Evolutionary conservation across 2,888 invertebrate species (phyloP).

Genomic region (Scaptomyza tumidula): DNA sequence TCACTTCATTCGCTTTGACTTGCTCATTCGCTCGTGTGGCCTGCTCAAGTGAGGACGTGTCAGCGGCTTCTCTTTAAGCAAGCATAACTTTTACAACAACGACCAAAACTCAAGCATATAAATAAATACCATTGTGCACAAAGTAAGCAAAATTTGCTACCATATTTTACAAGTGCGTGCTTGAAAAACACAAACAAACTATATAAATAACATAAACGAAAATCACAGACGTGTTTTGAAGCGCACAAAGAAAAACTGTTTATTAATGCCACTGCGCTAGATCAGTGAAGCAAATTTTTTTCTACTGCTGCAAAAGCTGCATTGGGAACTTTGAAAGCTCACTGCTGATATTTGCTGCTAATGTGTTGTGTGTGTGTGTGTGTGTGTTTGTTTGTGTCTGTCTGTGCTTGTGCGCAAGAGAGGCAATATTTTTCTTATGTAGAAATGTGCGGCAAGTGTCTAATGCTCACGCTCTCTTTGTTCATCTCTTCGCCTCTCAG

Average conservation of each 20-base stretch:
- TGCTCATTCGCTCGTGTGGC: conserved; percentile 61
- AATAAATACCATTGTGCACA: conserved; percentile 41
- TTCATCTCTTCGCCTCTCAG: conserved; percentile 15
- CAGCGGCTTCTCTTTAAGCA: conserved; percentile 31
- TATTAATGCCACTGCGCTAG: conserved; percentile 61
- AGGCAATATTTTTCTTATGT: conserved; percentile 43
- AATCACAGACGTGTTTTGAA: conserved; percentile 20
- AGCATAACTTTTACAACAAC: conserved; percentile 33
- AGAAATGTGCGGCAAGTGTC: conserved; percentile 56
- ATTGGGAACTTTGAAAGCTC: conserved; percentile 53
- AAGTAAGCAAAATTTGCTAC: conserved; percentile 43
- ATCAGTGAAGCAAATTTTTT: conserved; percentile 50
- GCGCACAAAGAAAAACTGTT: conserved; percentile 56
- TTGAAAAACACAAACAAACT: conserved; percentile 15
- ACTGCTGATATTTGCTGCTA: conserved; percentile 10
- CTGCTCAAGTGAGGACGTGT: conserved; percentile 72
- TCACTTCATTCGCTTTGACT: conserved; percentile 47
- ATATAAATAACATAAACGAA: conserved; percentile 13
- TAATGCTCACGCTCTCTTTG: conserved; percentile 25
- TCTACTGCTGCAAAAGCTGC: conserved; percentile 53
- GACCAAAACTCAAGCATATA: conserved; percentile 11
- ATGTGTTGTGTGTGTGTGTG: conserved; percentile 8
- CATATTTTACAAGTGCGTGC: conserved; percentile 26
- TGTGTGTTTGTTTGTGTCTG: conserved; percentile 5
- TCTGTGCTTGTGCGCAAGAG: conserved; percentile 31